These are phyloP conservation scores for Slavum lentiscoides DNA, from an alignment of 2,888 invertebrate species.

Conservation along the genomic window DNA sequence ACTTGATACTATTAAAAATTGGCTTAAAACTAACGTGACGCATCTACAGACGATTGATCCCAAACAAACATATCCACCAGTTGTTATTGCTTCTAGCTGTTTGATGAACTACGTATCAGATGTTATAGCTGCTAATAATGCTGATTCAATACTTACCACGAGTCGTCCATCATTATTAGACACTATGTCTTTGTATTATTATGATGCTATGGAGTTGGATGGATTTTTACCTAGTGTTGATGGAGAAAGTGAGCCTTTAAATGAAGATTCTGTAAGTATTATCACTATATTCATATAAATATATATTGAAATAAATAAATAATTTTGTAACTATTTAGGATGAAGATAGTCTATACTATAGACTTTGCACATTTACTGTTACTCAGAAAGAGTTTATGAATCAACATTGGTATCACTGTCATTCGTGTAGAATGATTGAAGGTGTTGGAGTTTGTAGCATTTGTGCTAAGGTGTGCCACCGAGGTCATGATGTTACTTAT, in stretches of 20 bases:
- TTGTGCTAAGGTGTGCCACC: conserved; percentile 95
- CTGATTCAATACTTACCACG: neutral
- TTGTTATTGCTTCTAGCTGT: conserved; percentile 43
- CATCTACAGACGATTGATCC: neutral
- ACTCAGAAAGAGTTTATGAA: conserved; percentile 98
- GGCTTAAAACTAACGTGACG: conserved; percentile 18
- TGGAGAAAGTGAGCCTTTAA: conserved; percentile 23
- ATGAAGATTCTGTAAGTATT: conserved; percentile 46
- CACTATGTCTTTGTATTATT: conserved; percentile 39
- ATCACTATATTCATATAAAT: neutral
- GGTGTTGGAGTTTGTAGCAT: conserved; percentile 97
- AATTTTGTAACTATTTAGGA: conserved; percentile 63
- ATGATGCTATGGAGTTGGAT: conserved; percentile 50
- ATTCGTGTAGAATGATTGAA: conserved; percentile 98
- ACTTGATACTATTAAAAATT: conserved; percentile 37
- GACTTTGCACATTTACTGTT: conserved; percentile 93
- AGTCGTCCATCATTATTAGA: conserved; percentile 26
- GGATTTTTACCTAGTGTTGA: conserved; percentile 46
- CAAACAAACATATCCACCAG: conserved; percentile 23
- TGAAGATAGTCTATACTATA: conserved; percentile 85
- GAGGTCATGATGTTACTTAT: conserved; percentile 94
- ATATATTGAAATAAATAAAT: neutral
- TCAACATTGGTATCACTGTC: conserved; percentile 98
- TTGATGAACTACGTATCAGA: conserved; percentile 43
- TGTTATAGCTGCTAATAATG: conserved; percentile 28